Percentiles rank a stretch among this genome's conserved stretches.
Evolutionary conservation across 2,797 vertebrate genomes (phyloP).

Genomic region (Falco peregrinus): DNA sequence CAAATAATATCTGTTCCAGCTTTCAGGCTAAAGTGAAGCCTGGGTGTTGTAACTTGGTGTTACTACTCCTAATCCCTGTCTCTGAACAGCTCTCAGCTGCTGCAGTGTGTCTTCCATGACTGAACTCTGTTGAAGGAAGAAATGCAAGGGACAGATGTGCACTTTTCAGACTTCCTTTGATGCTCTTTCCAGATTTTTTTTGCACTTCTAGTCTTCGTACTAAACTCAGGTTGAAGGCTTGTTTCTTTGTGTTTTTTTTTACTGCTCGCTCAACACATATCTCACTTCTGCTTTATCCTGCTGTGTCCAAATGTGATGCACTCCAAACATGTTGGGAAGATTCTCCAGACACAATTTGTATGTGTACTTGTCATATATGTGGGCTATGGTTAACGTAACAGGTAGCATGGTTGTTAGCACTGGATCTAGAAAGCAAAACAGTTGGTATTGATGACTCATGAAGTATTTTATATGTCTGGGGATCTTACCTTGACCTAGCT

Average conservation of each 20-base stretch:
- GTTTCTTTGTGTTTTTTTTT: background rate
- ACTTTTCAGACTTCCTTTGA: background rate
- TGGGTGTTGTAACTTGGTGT: background rate
- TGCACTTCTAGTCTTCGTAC: background rate
- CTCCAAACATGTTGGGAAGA: background rate
- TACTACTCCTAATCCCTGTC: background rate
- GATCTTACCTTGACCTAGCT: background rate
- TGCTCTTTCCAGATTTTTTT: background rate
- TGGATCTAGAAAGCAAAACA: background rate
- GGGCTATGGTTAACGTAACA: background rate
- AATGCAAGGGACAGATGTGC: background rate
- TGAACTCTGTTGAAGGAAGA: background rate
- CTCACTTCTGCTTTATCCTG: background rate
- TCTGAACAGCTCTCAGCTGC: background rate
- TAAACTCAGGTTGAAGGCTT: background rate
- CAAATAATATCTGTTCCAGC: background rate
- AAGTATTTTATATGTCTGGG: background rate
- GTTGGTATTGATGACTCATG: background rate
- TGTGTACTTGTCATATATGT: background rate
- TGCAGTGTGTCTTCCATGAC: background rate
- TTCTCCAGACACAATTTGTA: background rate
- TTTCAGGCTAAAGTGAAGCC: background rate
- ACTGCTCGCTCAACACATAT: background rate
- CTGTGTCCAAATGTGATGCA: background rate
- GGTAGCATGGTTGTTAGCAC: background rate